Percentiles rank a stretch among this genome's conserved stretches.
These are phyloP conservation scores for Trypoxylus dichotomus DNA, from an alignment of 1,140 invertebrate genomes.

Conservation along the genomic window DNA sequence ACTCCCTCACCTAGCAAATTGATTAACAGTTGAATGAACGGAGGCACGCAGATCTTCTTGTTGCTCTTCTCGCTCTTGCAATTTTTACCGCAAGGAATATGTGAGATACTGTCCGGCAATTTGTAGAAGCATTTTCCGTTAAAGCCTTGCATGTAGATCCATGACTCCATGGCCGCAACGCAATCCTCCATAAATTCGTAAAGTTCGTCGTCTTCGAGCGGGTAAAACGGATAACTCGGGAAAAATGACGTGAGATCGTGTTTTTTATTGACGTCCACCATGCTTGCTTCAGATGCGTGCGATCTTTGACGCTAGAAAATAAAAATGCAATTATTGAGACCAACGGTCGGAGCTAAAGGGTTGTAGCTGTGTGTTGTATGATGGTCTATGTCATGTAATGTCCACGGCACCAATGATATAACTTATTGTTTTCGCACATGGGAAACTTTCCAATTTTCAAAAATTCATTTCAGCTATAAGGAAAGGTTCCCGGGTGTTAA, in stretches of 20 bases:
- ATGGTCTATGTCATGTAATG: no score
- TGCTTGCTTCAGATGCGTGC: no score
- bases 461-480: no score
- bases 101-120: slow-evolving; percentile 34
- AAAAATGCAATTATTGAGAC: no score
- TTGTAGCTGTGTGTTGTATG: no score
- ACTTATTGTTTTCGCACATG: no score
- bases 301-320: no score
- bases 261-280: not conserved
- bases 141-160: slow-evolving; percentile 37
- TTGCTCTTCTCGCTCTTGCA: not conserved
- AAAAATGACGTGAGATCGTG: not conserved
- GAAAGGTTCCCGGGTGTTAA: no score
- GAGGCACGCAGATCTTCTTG: not conserved
- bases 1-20: not conserved
- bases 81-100: not conserved
- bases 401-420: no score
- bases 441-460: no score
- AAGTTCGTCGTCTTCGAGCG: not conserved
- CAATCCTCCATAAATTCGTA: not conserved
- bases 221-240: not conserved
- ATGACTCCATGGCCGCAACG: slow-evolving; percentile 31
- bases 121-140: slow-evolving; percentile 33
- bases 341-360: no score
- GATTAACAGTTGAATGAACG: slow-evolving; percentile 1